phyloP scores from a whole-genome alignment of 1,140 invertebrate species.

The Metopolophium dirhodum region DNA sequence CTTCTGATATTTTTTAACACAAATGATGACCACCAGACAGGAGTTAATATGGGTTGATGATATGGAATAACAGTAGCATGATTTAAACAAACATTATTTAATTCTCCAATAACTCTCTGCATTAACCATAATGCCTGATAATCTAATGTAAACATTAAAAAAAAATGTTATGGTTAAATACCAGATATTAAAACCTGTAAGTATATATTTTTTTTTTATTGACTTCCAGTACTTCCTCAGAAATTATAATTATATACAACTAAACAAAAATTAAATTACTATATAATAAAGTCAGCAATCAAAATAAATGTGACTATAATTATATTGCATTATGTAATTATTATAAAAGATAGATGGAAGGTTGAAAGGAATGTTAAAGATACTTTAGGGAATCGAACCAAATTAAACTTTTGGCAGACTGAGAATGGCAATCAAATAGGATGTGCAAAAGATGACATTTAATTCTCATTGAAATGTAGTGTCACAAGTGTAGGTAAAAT shows the following conservation, averaged over 20 bases:
- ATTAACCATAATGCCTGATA: constrained; percentile 75
- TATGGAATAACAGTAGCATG: constrained; percentile 66
- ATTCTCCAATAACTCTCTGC: constrained; percentile 74
- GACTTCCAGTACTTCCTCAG: too few relatives aligned
- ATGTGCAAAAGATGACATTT: too few relatives aligned
- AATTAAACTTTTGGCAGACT: too few relatives aligned
- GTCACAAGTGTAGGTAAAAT: neutral
- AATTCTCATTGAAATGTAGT: neutral
- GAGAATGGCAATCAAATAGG: too few relatives aligned
- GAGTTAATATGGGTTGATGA: constrained; percentile 47
- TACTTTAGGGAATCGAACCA: too few relatives aligned
- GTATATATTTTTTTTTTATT: neutral
- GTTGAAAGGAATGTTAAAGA: too few relatives aligned
- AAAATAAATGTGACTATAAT: too few relatives aligned
- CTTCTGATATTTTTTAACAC: constrained; percentile 81
- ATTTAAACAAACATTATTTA: constrained; percentile 73
- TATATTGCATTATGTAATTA: too few relatives aligned
- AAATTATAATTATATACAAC: too few relatives aligned
- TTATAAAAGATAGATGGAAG: too few relatives aligned
- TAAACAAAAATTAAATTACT: too few relatives aligned
- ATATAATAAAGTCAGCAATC: too few relatives aligned
- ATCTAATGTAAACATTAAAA: constrained; percentile 64
- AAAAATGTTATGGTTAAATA: neutral
- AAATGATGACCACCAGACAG: constrained; percentile 44
- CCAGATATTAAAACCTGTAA: neutral